A percentile compares a stretch with the other conserved stretches of the same genome.
Evolutionary conservation across 1,140 invertebrate species (phyloP).

Genomic region (Dendroctonus ponderosae): DNA sequence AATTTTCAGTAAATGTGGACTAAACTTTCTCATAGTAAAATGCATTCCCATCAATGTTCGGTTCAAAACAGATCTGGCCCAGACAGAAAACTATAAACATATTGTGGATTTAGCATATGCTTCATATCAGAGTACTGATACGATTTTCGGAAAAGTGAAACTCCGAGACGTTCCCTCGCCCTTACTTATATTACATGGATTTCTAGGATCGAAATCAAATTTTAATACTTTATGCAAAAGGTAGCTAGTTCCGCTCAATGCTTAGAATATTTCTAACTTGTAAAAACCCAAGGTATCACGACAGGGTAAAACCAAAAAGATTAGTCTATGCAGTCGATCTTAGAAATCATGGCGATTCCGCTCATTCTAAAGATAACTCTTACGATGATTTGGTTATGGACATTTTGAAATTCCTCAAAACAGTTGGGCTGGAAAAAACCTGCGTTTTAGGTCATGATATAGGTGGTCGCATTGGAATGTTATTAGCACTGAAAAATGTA

Average conservation of each 20-base stretch:
- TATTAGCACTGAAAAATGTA: slow-evolving; percentile 62
- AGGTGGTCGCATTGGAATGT: slow-evolving; percentile 84
- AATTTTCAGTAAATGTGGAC: slow-evolving; percentile 18
- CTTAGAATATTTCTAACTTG: no score
- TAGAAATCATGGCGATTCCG: slow-evolving; percentile 89
- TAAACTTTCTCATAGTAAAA: slow-evolving; percentile 1
- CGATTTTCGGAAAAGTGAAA: slow-evolving; percentile 9
- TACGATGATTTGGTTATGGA: slow-evolving; percentile 75
- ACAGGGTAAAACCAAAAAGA: slow-evolving; percentile 57
- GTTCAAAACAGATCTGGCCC: slow-evolving; percentile 19
- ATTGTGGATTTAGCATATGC: slow-evolving; percentile 36
- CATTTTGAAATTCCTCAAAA: slow-evolving; percentile 62
- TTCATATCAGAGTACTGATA: slow-evolving; percentile 37
- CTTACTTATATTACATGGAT: slow-evolving; percentile 62
- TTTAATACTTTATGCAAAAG: slow-evolving; percentile 78
- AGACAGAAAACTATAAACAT: slow-evolving; percentile 8
- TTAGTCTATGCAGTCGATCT: slow-evolving; percentile 77
- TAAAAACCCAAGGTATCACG: slow-evolving; percentile 49
- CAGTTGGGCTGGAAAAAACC: slow-evolving; percentile 62
- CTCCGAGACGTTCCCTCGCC: slow-evolving; percentile 17
- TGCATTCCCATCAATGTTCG: neutral
- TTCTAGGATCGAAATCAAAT: slow-evolving; percentile 83
- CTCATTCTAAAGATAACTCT: slow-evolving; percentile 68
- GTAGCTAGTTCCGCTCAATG: slow-evolving; percentile 41
- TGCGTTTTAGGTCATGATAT: slow-evolving; percentile 85